Evolutionary conservation across 1,140 invertebrate genomes (phyloP).

Genomic region (Drosophila kurseongensis): DNA sequence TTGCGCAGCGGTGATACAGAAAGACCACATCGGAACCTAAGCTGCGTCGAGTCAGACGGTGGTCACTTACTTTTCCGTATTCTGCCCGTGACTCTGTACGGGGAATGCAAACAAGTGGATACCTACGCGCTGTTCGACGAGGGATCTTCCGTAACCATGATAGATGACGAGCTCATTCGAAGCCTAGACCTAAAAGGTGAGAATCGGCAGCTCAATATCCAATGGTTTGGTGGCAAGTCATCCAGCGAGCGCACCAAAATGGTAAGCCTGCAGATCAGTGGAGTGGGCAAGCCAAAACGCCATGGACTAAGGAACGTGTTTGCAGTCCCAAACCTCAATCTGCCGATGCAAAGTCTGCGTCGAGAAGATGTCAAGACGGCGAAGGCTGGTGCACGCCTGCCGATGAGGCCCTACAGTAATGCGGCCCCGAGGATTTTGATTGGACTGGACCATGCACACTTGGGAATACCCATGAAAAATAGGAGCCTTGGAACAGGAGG

Average conservation of each 20-base stretch:
- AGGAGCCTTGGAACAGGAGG: neutral
- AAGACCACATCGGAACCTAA: too few species aligned
- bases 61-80: neutral
- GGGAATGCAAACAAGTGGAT: neutral
- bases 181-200: neutral
- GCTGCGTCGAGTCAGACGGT: neutral
- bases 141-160: neutral
- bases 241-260: neutral
- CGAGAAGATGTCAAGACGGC: too few species aligned
- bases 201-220: constrained; percentile 1
- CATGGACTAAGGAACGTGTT: neutral
- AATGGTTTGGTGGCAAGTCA: constrained; percentile 1
- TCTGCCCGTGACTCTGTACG: neutral
- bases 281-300: neutral
- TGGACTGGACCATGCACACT: neutral
- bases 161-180: neutral
- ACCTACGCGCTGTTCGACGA: neutral
- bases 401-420: neutral
- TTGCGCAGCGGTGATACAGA: too few species aligned
- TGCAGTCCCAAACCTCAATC: neutral
- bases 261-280: neutral
- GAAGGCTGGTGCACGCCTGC: neutral
- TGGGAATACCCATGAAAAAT: neutral
- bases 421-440: neutral
- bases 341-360: neutral